A percentile compares a stretch with the other conserved stretches of the same genome.
phyloP scores from a whole-genome alignment of 2,113 vertebrate genomes.

The Fulica atra region DNA sequence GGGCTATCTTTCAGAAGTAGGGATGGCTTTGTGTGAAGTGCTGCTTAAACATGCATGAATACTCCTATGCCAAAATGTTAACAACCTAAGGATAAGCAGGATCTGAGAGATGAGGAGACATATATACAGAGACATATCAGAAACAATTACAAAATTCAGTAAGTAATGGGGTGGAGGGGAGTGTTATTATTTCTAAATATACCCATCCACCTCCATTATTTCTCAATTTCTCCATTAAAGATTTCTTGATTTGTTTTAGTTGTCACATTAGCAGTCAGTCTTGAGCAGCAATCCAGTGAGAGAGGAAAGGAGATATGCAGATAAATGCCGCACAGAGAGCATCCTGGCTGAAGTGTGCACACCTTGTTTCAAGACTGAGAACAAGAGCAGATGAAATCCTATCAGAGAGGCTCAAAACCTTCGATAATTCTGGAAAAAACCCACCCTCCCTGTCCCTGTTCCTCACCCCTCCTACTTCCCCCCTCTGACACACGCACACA shows the following conservation, averaged over 20 bases:
- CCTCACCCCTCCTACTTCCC: neutral
- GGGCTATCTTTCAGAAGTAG: neutral
- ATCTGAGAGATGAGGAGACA: neutral
- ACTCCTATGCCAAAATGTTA: neutral
- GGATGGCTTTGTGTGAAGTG: neutral
- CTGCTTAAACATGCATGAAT: neutral
- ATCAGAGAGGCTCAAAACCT: neutral
- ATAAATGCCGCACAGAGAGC: neutral
- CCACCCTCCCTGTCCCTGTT: neutral
- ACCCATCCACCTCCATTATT: neutral
- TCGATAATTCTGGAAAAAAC: neutral
- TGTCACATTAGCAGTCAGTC: neutral
- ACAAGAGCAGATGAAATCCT: neutral
- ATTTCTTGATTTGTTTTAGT: neutral
- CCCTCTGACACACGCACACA: neutral
- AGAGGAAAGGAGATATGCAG: neutral
- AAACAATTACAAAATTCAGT: neutral
- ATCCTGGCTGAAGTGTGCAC: neutral
- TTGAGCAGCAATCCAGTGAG: neutral
- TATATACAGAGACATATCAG: neutral
- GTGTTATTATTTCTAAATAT: neutral
- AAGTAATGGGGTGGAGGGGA: accelerated
- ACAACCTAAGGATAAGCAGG: neutral
- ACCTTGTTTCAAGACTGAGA: neutral
- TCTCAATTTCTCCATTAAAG: neutral